These are phyloP conservation scores for Macrostomum lignano DNA, from an alignment of 1,140 invertebrate genomes.

Conservation along the genomic window DNA sequence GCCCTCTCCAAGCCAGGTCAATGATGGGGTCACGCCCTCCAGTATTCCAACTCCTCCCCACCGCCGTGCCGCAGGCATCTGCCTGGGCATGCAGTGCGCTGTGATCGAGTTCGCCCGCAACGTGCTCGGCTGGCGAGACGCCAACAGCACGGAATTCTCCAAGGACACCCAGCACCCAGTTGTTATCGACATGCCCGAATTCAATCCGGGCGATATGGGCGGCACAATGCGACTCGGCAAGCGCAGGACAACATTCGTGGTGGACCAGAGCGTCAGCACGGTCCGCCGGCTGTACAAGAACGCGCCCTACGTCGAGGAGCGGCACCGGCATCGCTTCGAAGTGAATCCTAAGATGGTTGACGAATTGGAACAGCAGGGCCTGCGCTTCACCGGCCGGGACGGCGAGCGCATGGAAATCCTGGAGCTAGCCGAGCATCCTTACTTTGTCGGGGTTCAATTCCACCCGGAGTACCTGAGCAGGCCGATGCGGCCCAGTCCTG, in stretches of 20 bases:
- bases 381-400: slow-evolving; percentile 58
- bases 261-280: slow-evolving; percentile 13
- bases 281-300: slow-evolving; percentile 53
- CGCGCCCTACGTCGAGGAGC: slow-evolving; percentile 51
- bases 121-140: slow-evolving; percentile 40
- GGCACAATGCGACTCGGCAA: slow-evolving; percentile 91
- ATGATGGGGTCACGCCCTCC: too few species aligned
- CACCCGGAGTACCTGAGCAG: slow-evolving; percentile 87
- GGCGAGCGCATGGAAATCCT: slow-evolving; percentile 40
- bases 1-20: too few species aligned
- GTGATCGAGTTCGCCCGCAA: slow-evolving; percentile 83
- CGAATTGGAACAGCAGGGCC: slow-evolving; percentile 45
- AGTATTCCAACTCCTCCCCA: background rate
- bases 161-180: slow-evolving; percentile 41
- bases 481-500: slow-evolving; percentile 66
- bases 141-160: slow-evolving; percentile 60
- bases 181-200: slow-evolving; percentile 95
- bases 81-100: slow-evolving; percentile 75
- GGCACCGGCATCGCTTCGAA: slow-evolving; percentile 65
- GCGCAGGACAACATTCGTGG: slow-evolving; percentile 48
- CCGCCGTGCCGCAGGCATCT: slow-evolving; percentile 38
- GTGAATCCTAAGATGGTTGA: slow-evolving; percentile 62
- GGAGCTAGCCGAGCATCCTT: slow-evolving; percentile 58
- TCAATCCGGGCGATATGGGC: slow-evolving; percentile 63
- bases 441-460: slow-evolving; percentile 77